Percentiles rank a stretch among this genome's conserved stretches.
phyloP scores from a whole-genome alignment of 2,888 invertebrate species.

The Spialia ferax region DNA sequence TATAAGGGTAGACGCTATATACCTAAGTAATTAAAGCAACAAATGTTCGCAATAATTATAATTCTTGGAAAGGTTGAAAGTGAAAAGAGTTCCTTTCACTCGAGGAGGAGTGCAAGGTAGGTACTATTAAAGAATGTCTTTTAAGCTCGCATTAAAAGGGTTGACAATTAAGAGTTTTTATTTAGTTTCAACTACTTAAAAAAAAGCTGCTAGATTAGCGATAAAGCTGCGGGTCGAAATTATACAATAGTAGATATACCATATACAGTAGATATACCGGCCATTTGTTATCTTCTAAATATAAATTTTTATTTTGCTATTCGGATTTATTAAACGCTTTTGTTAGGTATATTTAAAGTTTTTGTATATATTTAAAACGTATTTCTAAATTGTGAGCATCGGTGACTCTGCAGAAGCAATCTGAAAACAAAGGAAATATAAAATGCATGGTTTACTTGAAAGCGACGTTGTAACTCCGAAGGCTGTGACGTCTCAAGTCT shows the following conservation, averaged over 20 bases:
- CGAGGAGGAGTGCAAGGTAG: not conserved
- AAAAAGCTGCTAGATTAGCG: too few relatives aligned
- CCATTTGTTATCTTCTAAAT: not conserved
- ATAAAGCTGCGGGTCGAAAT: too few relatives aligned
- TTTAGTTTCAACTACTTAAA: too few relatives aligned
- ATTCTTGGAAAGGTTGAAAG: not conserved
- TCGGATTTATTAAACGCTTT: not conserved
- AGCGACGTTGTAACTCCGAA: conserved; percentile 33
- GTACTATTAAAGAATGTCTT: conserved; percentile 1
- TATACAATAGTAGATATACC: too few relatives aligned
- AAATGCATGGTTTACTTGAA: conserved; percentile 38
- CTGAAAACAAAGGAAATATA: conserved; percentile 39
- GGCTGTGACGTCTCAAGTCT: conserved; percentile 29
- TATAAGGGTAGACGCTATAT: not conserved
- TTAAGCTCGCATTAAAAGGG: conserved; percentile 7
- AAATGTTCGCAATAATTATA: not conserved
- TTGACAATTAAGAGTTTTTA: not conserved
- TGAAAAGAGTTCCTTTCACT: conserved; percentile 1
- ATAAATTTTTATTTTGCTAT: not conserved
- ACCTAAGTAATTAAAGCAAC: too few relatives aligned
- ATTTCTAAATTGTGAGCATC: not conserved
- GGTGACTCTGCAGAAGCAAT: conserved; percentile 5
- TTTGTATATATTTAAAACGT: not conserved
- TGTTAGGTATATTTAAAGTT: not conserved
- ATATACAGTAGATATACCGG: too few relatives aligned